Evolutionary conservation across 2,888 invertebrate species (phyloP).

Genomic region (Steinernema carpocapsae): DNA sequence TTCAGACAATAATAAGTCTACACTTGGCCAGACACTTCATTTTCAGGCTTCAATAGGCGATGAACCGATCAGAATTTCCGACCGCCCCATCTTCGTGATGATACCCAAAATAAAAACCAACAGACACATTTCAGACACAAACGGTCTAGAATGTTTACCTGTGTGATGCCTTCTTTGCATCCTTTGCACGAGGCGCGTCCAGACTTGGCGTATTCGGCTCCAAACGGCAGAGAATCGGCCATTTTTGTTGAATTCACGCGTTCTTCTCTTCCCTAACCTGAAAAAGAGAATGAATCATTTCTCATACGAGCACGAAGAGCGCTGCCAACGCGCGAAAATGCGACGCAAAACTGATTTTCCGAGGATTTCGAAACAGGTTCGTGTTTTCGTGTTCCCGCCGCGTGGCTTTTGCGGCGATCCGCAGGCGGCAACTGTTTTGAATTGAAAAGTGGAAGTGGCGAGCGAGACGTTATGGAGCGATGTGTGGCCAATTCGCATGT

Average conservation of each 20-base stretch:
- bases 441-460: too few relatives aligned
- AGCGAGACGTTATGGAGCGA: too few relatives aligned
- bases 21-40: too few relatives aligned
- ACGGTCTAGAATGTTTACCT: slow-evolving; percentile 47
- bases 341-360: not conserved
- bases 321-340: too few relatives aligned
- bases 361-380: not conserved
- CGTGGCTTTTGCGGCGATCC: not conserved
- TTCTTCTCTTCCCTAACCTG: not conserved
- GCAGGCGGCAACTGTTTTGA: too few relatives aligned
- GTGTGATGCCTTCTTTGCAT: slow-evolving; percentile 52
- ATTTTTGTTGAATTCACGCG: not conserved
- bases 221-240: slow-evolving; percentile 50
- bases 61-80: too few relatives aligned
- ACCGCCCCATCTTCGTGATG: too few relatives aligned
- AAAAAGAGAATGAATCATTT: not conserved
- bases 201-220: slow-evolving; percentile 58
- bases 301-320: too few relatives aligned
- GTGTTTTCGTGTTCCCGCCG: not conserved
- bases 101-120: too few relatives aligned
- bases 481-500: too few relatives aligned
- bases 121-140: too few relatives aligned
- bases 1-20: not conserved
- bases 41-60: too few relatives aligned
- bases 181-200: slow-evolving; percentile 55